Percentiles rank a stretch among this genome's conserved stretches.
These are phyloP conservation scores for Agapostemon virescens DNA, from an alignment of 2,888 invertebrate genomes.

Conservation along the genomic window DNA sequence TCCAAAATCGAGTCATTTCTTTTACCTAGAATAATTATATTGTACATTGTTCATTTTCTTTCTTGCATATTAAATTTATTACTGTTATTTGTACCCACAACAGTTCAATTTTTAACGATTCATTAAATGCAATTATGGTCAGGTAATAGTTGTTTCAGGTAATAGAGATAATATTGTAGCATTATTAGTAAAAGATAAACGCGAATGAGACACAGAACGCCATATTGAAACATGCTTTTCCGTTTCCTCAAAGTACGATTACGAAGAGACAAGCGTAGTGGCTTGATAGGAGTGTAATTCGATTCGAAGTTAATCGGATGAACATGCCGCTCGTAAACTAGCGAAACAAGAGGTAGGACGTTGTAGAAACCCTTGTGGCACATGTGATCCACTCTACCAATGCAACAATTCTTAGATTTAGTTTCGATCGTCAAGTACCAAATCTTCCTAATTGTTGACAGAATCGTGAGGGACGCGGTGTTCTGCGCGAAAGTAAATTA, in stretches of 20 bases:
- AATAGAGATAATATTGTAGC: not conserved
- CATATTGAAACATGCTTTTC: not conserved
- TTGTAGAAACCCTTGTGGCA: constrained; percentile 42
- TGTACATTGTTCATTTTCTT: too few relatives aligned
- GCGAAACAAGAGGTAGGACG: constrained; percentile 47
- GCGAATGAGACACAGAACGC: not conserved
- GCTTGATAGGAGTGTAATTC: constrained; percentile 59
- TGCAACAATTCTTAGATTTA: constrained; percentile 54
- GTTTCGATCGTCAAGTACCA: not conserved
- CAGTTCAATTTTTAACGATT: too few relatives aligned
- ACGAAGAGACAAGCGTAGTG: constrained; percentile 10
- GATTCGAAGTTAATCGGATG: constrained; percentile 61
- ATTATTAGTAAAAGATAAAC: too few relatives aligned
- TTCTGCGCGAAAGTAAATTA: not conserved
- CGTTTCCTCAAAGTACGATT: constrained; percentile 7
- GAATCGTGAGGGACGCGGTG: not conserved
- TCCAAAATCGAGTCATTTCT: too few relatives aligned
- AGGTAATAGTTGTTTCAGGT: too few relatives aligned
- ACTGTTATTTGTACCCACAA: too few relatives aligned
- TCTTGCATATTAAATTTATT: too few relatives aligned
- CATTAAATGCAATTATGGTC: too few relatives aligned
- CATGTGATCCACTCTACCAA: constrained; percentile 56
- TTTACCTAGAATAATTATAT: too few relatives aligned
- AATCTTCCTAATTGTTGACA: not conserved
- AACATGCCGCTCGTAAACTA: constrained; percentile 68